These are phyloP conservation scores for Drosophila watanabei DNA, from an alignment of 1,140 invertebrate species.

Conservation along the genomic window DNA sequence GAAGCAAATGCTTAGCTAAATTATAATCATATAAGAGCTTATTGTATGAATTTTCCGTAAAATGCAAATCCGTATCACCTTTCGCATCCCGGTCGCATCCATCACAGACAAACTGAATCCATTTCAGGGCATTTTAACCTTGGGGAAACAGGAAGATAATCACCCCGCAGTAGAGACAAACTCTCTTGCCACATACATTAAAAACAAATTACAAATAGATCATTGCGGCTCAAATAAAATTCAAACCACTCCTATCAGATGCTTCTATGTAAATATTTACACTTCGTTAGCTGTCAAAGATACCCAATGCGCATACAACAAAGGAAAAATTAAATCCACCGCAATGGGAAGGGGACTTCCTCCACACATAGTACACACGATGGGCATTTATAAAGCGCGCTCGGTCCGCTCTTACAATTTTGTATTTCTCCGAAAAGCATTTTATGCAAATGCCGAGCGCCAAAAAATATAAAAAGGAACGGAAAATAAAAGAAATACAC, in stretches of 20 bases:
- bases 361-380: constrained; percentile 17
- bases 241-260: constrained; percentile 50
- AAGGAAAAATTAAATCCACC: constrained; percentile 21
- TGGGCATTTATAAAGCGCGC: constrained; percentile 59
- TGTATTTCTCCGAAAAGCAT: constrained; percentile 61
- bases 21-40: too few relatives aligned
- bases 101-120: constrained; percentile 7
- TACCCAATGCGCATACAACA: constrained; percentile 43
- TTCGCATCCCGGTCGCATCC: constrained; percentile 4
- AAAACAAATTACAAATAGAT: constrained; percentile 58
- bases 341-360: constrained; percentile 16
- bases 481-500: constrained; percentile 51
- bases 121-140: constrained; percentile 20
- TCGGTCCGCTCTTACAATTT: constrained; percentile 14
- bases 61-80: constrained; percentile 4
- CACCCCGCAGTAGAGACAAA: constrained; percentile 21
- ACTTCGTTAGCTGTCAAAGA: constrained; percentile 78
- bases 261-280: constrained; percentile 73
- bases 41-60: too few relatives aligned
- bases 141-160: constrained; percentile 14
- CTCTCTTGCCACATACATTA: constrained; percentile 31
- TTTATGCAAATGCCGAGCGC: constrained; percentile 72
- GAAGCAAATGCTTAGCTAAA: background rate
- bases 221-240: constrained; percentile 43
- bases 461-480: constrained; percentile 20